Base-by-base conservation (phyloP, 2,113 vertebrate species). In the Apaloderma vittatum region DNA sequence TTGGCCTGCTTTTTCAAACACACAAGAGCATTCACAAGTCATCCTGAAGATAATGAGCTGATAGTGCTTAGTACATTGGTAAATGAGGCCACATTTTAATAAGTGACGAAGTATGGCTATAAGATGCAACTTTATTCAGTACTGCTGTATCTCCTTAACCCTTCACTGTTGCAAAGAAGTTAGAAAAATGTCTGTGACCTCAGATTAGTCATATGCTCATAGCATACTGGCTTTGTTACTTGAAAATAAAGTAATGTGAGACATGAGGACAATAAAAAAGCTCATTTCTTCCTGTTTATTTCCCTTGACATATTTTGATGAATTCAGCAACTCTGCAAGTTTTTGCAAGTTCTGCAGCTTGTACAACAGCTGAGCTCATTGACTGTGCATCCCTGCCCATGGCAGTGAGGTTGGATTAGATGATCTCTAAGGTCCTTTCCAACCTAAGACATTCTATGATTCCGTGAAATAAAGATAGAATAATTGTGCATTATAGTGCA, bases 41-140 rank as follows among this genome's bases (percentile, higher is more conserved):
- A 40, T 67, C 21, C 22, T 45, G 29, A 92, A 65, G 58, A 43
- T 46, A 79, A 11, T 76, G 49, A 74, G 32, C 26, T 71, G 52
- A 75, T 78, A 57, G 26, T 49, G 20, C 26, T 88, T 76, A 74
- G 19, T 48, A 52, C 32, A 11, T 37, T 68, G 68, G 57, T 88
- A 91, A 95, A 96, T 34, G 61, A 91, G 55, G 57, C 48, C 52
- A 65, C 26, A 32, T 90, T 86, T 93, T 77, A 90, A 5, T 88
- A 86, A 55, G 57, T 26, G 19, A 55, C 43, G 83, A 86, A 90
- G 62, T 83, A 51, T 9, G 26, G 20, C 43, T 52, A 74, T 43
- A 59, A 59, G 17, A 51, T 93, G 32, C 32, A 65, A 57, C 32
- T 78, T 86, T 46, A 52, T 70, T 93, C 67, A 67, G 32, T 18